Evolutionary conservation across 2,113 vertebrate species (phyloP).

Genomic region (Pagrus major): DNA sequence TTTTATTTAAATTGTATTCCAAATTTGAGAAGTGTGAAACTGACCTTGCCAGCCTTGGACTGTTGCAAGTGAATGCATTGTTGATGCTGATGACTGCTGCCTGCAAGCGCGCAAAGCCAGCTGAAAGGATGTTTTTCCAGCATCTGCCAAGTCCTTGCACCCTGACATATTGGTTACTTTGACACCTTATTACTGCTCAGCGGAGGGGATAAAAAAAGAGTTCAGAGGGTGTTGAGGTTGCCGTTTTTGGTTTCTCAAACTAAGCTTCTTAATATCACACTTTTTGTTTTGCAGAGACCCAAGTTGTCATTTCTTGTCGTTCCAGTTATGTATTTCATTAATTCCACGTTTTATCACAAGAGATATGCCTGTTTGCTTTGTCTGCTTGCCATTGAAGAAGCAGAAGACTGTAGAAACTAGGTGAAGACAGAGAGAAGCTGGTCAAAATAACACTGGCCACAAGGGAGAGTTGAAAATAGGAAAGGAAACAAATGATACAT

Average conservation of each 20-base stretch:
- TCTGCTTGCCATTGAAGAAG: neutral
- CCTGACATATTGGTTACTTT: slow-evolving; percentile 70
- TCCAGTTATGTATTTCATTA: slow-evolving; percentile 25
- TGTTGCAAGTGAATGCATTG: slow-evolving; percentile 46
- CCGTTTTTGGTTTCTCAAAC: slow-evolving; percentile 37
- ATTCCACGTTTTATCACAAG: slow-evolving; percentile 9
- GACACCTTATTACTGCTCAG: slow-evolving; percentile 66
- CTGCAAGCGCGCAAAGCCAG: slow-evolving; percentile 39
- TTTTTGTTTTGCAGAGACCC: slow-evolving; percentile 2
- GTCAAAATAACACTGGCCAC: slow-evolving; percentile 38
- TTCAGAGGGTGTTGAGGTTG: slow-evolving; percentile 39
- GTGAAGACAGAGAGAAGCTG: slow-evolving; percentile 38
- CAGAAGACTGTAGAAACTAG: slow-evolving; percentile 11
- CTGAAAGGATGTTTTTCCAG: slow-evolving; percentile 32
- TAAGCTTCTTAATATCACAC: slow-evolving; percentile 29
- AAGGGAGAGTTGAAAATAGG: slow-evolving; percentile 53
- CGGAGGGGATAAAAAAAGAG: slow-evolving; percentile 30
- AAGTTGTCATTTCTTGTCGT: slow-evolving; percentile 6
- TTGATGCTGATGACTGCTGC: slow-evolving; percentile 28
- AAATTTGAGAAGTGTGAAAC: slow-evolving; percentile 48
- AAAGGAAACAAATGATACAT: slow-evolving; percentile 47
- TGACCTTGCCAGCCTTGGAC: slow-evolving; percentile 39
- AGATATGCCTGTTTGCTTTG: neutral
- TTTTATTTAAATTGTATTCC: slow-evolving; percentile 55
- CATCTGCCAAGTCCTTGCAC: slow-evolving; percentile 56